phyloP scores from a whole-genome alignment of 2,113 vertebrate genomes.

The Alces alces region DNA sequence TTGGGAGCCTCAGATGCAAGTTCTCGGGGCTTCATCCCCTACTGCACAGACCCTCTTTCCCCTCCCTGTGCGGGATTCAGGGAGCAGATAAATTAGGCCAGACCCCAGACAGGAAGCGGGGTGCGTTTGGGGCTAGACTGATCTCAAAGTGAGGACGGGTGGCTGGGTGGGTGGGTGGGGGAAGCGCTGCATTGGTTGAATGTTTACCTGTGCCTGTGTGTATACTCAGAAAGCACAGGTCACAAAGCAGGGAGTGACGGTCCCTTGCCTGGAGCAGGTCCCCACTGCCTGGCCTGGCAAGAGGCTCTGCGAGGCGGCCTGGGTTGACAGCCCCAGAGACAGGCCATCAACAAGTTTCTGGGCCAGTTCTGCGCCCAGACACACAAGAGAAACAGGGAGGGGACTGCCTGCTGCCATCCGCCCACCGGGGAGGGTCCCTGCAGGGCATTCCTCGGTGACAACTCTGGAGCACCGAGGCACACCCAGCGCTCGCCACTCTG shows the following conservation, averaged over 20 bases:
- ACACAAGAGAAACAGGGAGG: background rate
- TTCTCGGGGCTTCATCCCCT: background rate
- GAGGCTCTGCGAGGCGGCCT: background rate
- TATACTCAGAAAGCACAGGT: background rate
- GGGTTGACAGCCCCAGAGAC: rapidly evolving
- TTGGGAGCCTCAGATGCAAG: background rate
- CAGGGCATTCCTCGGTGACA: rapidly evolving
- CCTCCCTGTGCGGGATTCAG: background rate
- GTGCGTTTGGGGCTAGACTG: background rate
- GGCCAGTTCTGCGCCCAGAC: background rate
- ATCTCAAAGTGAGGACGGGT: background rate
- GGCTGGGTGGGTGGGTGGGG: background rate
- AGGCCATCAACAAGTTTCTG: background rate
- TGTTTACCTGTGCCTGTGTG: background rate
- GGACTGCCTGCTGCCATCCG: background rate
- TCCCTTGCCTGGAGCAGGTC: background rate
- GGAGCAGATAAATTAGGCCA: background rate
- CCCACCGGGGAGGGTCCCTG: background rate
- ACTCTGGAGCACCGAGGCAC: too few species aligned
- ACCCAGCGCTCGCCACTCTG: background rate
- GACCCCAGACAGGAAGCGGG: background rate
- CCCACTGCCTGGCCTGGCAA: rapidly evolving
- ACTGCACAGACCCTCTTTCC: too few species aligned
- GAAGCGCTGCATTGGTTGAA: rapidly evolving
- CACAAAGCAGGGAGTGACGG: background rate